phyloP scores from a whole-genome alignment of 2,797 vertebrate species.

The Acipenser oxyrinchus region DNA sequence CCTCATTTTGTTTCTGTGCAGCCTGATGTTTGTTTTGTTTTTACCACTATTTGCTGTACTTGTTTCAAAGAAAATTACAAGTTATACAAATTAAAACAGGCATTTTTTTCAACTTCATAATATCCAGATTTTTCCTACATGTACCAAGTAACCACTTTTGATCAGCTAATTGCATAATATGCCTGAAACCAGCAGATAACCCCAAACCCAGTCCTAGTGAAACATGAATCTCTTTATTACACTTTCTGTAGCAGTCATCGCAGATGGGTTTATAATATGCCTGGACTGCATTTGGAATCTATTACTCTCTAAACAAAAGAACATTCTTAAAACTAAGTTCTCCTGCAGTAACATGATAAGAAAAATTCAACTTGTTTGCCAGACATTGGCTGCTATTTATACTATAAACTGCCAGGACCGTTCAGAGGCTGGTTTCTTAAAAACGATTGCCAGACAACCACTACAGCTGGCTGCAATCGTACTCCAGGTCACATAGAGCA shows the following conservation, averaged over 20 bases:
- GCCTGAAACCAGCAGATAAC: background rate
- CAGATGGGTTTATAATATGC: background rate
- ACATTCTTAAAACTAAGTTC: background rate
- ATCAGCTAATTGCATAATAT: slow-evolving; percentile 16
- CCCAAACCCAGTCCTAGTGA: slow-evolving; percentile 3
- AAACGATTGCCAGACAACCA: slow-evolving; percentile 5
- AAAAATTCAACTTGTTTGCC: background rate
- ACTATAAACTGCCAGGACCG: background rate
- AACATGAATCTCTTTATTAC: background rate
- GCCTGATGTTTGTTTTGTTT: background rate
- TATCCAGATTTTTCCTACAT: slow-evolving; percentile 23
- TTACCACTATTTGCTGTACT: slow-evolving; percentile 13
- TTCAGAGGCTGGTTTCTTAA: background rate
- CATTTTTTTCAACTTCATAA: slow-evolving; percentile 24
- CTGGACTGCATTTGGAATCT: slow-evolving; percentile 11
- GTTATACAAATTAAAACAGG: slow-evolving; percentile 30
- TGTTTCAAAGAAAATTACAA: slow-evolving; percentile 35
- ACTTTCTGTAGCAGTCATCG: background rate
- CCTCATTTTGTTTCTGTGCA: no score
- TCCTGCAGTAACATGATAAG: background rate
- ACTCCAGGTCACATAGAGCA: no score
- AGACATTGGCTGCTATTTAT: background rate
- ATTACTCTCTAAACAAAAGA: background rate
- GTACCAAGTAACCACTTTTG: slow-evolving; percentile 34
- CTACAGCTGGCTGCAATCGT: background rate